Evolutionary conservation across 2,888 invertebrate genomes (phyloP).

Genomic region (Aleiodes alternator): DNA sequence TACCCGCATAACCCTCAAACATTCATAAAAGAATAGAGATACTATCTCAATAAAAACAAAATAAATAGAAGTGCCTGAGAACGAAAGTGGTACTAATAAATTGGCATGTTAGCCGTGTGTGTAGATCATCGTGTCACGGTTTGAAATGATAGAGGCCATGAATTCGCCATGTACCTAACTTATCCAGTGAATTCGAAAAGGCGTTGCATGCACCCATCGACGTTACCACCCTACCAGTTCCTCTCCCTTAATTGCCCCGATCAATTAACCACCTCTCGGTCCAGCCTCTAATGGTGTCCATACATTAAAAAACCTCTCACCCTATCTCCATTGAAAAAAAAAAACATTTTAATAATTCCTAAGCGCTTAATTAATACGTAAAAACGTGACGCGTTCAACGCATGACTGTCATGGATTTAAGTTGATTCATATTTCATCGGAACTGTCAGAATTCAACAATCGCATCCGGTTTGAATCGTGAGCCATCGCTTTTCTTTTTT

Average conservation of each 20-base stretch:
- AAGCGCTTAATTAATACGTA: constrained; percentile 14
- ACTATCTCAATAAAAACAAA: neutral
- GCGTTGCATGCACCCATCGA: constrained; percentile 27
- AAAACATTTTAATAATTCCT: constrained; percentile 17
- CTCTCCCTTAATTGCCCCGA: constrained; percentile 69
- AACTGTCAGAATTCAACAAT: constrained; percentile 34
- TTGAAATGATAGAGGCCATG: constrained; percentile 15
- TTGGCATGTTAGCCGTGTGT: constrained; percentile 9
- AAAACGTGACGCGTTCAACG: neutral
- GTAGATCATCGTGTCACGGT: constrained; percentile 35
- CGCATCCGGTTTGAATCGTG: constrained; percentile 16
- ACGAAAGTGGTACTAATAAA: constrained; percentile 27
- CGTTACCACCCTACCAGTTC: constrained; percentile 21
- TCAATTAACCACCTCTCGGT: constrained; percentile 70
- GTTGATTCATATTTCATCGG: constrained; percentile 34
- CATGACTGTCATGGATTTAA: constrained; percentile 21
- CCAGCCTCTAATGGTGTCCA: constrained; percentile 65
- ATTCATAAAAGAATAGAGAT: too few relatives aligned
- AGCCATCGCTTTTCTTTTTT: neutral
- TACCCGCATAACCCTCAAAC: too few relatives aligned
- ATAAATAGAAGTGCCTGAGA: neutral
- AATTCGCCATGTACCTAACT: constrained; percentile 10
- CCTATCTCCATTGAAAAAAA: neutral
- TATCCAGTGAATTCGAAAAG: neutral
- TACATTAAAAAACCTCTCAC: constrained; percentile 58